A percentile compares a stretch with the other conserved stretches of the same genome.
These are phyloP conservation scores for Melanostigma gelatinosum DNA, from an alignment of 2,113 vertebrate species.

Conservation along the genomic window DNA sequence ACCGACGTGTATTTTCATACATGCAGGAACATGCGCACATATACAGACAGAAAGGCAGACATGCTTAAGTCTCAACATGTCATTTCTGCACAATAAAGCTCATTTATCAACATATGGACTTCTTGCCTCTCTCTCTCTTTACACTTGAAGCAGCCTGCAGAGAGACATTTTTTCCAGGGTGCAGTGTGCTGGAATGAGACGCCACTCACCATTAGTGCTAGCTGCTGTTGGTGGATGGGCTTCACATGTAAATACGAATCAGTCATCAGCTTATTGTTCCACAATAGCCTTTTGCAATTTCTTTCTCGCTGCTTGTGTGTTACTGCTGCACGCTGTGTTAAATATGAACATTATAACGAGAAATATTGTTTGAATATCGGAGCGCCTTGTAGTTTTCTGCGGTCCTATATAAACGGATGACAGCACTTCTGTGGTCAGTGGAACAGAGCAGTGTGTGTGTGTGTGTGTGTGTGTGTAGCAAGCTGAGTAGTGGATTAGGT, in stretches of 20 bases:
- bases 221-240: constrained; percentile 36
- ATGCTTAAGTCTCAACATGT: constrained; percentile 9
- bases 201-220: constrained; percentile 67
- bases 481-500: constrained; percentile 68
- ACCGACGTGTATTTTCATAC: background rate
- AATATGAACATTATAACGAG: background rate
- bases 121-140: constrained; percentile 36
- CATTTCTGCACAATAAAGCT: constrained; percentile 47
- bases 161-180: constrained; percentile 34
- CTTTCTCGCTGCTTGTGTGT: constrained; percentile 16
- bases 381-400: constrained; percentile 19
- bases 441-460: constrained; percentile 19
- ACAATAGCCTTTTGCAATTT: constrained; percentile 26
- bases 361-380: constrained; percentile 12
- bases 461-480: constrained; percentile 39
- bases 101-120: constrained; percentile 49
- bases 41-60: background rate
- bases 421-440: constrained; percentile 29
- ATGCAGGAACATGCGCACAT: background rate
- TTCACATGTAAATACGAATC: constrained; percentile 61
- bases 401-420: constrained; percentile 25
- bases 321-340: background rate
- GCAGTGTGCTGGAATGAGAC: constrained; percentile 61
- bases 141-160: constrained; percentile 52
- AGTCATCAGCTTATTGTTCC: constrained; percentile 42